Evolutionary conservation across 2,888 invertebrate species (phyloP), one percentile per base, ranked within the genome.

Genomic region (Drosophila nigritarsus): DNA sequence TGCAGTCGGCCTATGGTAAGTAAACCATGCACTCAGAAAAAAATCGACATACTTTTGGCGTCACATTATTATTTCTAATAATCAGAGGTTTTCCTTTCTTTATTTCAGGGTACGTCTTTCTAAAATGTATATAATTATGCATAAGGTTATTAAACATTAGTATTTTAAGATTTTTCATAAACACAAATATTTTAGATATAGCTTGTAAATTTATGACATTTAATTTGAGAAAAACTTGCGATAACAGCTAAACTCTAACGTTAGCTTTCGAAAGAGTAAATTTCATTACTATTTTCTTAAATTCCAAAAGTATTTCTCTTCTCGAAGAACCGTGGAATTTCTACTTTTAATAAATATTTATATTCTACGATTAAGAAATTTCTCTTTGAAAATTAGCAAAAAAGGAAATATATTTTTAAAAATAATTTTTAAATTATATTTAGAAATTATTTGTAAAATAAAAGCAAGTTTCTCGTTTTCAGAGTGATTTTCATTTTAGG

Each of bases 1-100:
- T 65, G 51, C 42, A 45, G 55, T 65, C 55, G 70, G 51, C 75
- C 79, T 67, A 65, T 32, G 32, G 62, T 62, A 73, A 76, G 76
- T 76, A 77, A 77, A 65, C 58, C 58, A 65, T 78, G 24, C 45
- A 45, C 45, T 45, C 20, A 24, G 15, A 24, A 45, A 45, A 45
- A 24, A 24, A 24, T 24, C 15, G 2, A 2, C 20, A 8, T 7
- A 24, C 45, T 45, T 45, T 24, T 24, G 20, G 20, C 11, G 5
- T 20, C 42, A 20, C 2, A 11, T 11, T 42, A 2, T 2, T 5
- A 20, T 5, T 4, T 20, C 40, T 5, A 20, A 11, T 42, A 20
- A 20, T 1, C 40, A 40, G 9, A 9, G 1, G n/a, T 8, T 40
- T n/a, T 1, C 1, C 9, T 3, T 40, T 9, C 9, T 3, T 3